Base-by-base conservation (phyloP, 2,113 vertebrate species). In the Actenoides hombroni region DNA sequence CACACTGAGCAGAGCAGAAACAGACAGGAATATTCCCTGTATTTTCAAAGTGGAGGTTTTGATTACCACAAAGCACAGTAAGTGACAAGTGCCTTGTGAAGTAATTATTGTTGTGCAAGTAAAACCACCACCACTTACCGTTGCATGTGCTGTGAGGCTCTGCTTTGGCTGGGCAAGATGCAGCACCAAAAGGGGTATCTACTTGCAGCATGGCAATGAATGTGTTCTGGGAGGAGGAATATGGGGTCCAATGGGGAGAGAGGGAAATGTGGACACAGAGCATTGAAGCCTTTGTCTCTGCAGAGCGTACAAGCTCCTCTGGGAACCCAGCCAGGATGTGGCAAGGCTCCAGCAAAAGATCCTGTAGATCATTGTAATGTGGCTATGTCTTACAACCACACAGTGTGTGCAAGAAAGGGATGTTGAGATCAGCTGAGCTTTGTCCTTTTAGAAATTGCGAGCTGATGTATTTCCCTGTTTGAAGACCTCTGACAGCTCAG, bases 31-130 rank as follows among this genome's bases (percentile, higher is more conserved):
- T 16, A 75, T 49, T 8, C 94, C 85, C 92, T 9, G 60, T 20
- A 24, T 70, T 92, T 74, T 71, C 92, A 70, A 96, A 96, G 90
- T 93, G 85, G 76, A 95, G 93, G 94, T 93, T 96, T 96, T 86
- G 92, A 94, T 97, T 93, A 96, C 92, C 71, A 15, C 1, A 0
- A 83, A 83, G 93, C 73, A 65, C 79, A 42, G 26, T 90, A 83
- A 77, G 63, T 94, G 96, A 94, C 92, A 94, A 59, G 76, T 3
- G 40, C 79, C 82, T 83, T 23, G 90, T n/a, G 53, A 54, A 88
- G 85, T 86, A 90, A 95, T 95, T 90, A 90, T 57, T 86, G 90
- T 74, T 90, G 82, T 92, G 93, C 90, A 86, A 88, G 93, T 42
- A 24, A 83, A 89, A 44, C 73, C 81, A 39, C 29, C 77, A 14